Conservation (phyloP, 2,113 vertebrate species). For the Sinosuthora webbiana region DNA sequence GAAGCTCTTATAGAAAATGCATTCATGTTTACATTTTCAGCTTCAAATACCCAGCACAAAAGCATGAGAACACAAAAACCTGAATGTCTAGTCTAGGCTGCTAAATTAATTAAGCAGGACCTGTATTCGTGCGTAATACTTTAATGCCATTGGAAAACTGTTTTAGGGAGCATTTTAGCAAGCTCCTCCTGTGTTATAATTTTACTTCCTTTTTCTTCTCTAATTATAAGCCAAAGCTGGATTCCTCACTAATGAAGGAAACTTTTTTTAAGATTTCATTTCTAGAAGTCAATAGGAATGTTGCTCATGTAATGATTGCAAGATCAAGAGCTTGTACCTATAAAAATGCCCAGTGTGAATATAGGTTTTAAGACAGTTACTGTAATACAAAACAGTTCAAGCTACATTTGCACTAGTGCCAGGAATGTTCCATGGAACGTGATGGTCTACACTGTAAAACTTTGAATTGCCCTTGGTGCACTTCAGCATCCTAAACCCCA, state of each 20-base stretch:
- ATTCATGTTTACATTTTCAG: conserved; percentile 48
- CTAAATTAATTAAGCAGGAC: conserved; percentile 41
- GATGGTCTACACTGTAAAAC: background rate
- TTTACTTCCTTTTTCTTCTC: conserved; percentile 22
- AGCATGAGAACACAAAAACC: conserved; percentile 40
- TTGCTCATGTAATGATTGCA: background rate
- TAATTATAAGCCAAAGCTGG: background rate
- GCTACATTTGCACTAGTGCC: background rate
- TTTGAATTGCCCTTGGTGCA: accelerated
- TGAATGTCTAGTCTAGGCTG: conserved; percentile 18
- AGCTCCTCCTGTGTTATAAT: background rate
- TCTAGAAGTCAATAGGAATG: background rate
- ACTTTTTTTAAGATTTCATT: background rate
- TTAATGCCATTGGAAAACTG: background rate
- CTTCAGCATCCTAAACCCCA: background rate
- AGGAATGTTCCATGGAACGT: background rate
- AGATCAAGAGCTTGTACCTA: background rate
- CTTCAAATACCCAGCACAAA: conserved; percentile 56
- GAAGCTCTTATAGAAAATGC: conserved; percentile 7
- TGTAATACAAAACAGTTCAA: background rate
- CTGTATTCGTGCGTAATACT: background rate
- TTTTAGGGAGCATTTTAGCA: conserved; percentile 14
- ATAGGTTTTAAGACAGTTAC: background rate
- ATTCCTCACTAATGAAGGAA: conserved; percentile 31
- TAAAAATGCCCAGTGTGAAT: background rate